Conservation (phyloP, 37 sponge, comb jelly and placozoan genomes). For the Chondrosia reniformis region DNA sequence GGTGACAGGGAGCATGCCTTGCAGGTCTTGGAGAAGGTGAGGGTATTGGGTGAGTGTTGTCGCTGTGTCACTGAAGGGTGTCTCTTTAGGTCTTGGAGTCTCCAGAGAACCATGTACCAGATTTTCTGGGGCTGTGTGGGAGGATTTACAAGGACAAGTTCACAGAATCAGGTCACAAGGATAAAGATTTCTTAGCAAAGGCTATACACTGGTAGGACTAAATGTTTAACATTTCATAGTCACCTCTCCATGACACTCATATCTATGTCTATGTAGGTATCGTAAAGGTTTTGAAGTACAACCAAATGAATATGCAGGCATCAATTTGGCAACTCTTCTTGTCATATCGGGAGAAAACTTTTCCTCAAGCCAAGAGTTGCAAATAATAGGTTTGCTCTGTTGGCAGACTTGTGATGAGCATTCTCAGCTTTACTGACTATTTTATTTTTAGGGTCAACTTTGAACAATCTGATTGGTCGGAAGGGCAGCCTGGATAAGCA, state of each 20-base stretch:
- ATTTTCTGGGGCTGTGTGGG: slow-evolving; percentile 83
- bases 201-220: slow-evolving; percentile 63
- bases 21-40: slow-evolving; percentile 69
- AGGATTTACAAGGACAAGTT: slow-evolving; percentile 92
- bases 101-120: slow-evolving; percentile 84
- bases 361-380: slow-evolving; percentile 33
- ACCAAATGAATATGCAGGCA: slow-evolving; percentile 85
- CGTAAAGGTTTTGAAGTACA: slow-evolving; percentile 75
- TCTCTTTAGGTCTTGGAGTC: slow-evolving; percentile 44
- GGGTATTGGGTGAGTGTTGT: neutral
- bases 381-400: slow-evolving; percentile 38
- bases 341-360: slow-evolving; percentile 71
- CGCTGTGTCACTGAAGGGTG: neutral
- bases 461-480: slow-evolving; percentile 71
- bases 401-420: neutral
- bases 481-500: slow-evolving; percentile 70
- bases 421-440: neutral
- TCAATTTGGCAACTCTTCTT: slow-evolving; percentile 81
- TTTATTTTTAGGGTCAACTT: slow-evolving; percentile 35
- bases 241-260: neutral
- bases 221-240: neutral
- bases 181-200: slow-evolving; percentile 44
- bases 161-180: slow-evolving; percentile 59
- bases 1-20: slow-evolving; percentile 78
- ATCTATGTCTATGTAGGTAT: slow-evolving; percentile 34